These are phyloP conservation scores for Platycercus adscitus DNA, from an alignment of 2,113 vertebrate genomes.

Conservation along the genomic window DNA sequence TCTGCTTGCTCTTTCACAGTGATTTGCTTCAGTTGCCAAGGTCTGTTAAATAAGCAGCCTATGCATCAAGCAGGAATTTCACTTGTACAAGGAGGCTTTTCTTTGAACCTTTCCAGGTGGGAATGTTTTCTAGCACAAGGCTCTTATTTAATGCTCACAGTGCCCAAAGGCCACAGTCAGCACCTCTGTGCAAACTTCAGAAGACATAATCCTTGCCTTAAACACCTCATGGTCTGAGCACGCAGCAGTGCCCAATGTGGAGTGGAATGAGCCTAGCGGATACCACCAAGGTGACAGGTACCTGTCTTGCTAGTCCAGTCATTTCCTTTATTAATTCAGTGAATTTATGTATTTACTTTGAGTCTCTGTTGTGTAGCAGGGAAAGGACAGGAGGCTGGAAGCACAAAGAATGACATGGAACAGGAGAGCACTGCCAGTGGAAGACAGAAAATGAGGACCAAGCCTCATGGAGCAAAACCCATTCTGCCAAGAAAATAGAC, in stretches of 20 bases:
- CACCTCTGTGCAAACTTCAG: background rate
- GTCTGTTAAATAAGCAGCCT: constrained; percentile 8
- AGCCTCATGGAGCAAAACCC: background rate
- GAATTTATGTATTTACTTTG: background rate
- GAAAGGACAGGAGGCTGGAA: background rate
- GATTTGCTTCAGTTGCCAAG: background rate
- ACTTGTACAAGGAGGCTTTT: constrained; percentile 30
- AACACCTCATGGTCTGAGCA: constrained; percentile 18
- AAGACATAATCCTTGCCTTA: constrained; percentile 11
- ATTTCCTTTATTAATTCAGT: background rate
- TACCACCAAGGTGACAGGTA: background rate
- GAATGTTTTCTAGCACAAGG: background rate
- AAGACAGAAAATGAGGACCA: background rate
- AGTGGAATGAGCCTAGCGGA: background rate
- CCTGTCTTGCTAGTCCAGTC: background rate
- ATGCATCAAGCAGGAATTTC: background rate
- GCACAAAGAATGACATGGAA: background rate
- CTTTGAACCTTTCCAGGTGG: constrained; percentile 47
- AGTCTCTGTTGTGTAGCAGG: background rate
- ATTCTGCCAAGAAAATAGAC: background rate
- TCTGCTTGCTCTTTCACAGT: background rate
- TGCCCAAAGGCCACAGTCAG: constrained; percentile 13
- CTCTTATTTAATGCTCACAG: background rate
- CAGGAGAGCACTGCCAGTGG: background rate
- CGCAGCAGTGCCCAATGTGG: rapidly evolving